Percentiles rank a stretch among this genome's conserved stretches.
phyloP scores from a whole-genome alignment of 1,140 invertebrate species.

The Rhopalosiphum maidis region DNA sequence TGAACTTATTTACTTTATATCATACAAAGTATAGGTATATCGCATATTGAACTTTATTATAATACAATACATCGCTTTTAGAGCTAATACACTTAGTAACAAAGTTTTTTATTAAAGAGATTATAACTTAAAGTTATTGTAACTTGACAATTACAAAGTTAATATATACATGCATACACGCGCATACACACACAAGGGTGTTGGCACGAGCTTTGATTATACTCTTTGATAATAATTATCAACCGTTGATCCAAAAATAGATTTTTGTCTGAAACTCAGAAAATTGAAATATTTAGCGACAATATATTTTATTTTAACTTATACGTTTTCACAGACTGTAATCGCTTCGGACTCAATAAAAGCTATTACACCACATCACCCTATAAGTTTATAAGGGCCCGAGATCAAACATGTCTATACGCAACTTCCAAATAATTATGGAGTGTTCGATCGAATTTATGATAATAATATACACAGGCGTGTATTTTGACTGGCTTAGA shows the following conservation, averaged over 20 bases:
- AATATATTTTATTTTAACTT: not conserved
- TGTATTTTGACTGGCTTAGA: not conserved
- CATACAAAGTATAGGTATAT: not conserved
- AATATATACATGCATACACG: not conserved
- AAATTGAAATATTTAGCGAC: not conserved
- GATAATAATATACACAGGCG: not conserved
- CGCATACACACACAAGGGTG: not conserved
- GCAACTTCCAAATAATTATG: not conserved
- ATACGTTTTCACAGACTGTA: not conserved
- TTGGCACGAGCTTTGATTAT: too few relatives aligned
- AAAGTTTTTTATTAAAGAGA: conserved; percentile 18
- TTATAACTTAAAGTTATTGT: not conserved
- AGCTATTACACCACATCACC: not conserved
- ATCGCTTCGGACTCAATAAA: not conserved
- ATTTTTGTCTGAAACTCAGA: not conserved
- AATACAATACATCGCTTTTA: not conserved
- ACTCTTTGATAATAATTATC: not conserved
- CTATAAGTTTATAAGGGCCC: not conserved
- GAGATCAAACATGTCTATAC: not conserved
- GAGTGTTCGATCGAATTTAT: not conserved
- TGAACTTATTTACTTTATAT: not conserved
- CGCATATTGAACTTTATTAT: not conserved
- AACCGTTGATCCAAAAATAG: not conserved
- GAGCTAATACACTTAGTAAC: not conserved
- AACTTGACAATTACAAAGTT: not conserved